Conservation (phyloP, 2,888 invertebrate species). For the Athalia rosae region DNA sequence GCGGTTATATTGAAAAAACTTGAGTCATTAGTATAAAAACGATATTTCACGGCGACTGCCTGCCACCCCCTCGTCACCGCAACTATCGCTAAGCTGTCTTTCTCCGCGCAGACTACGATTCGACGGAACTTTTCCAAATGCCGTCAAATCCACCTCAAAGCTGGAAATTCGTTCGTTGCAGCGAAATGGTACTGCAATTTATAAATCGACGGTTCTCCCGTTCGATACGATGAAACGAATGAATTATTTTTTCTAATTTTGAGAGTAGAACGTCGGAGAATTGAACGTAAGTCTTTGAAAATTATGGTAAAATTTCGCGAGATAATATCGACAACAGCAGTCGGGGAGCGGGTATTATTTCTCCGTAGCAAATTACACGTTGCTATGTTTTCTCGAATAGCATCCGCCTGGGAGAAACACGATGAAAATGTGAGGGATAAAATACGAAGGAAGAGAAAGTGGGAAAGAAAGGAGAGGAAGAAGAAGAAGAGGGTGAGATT, state of each 20-base stretch:
- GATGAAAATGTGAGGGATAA: slow-evolving; percentile 40
- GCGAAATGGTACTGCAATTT: background rate
- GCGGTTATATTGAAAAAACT: slow-evolving; percentile 47
- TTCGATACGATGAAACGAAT: background rate
- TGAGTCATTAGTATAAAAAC: slow-evolving; percentile 46
- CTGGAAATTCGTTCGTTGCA: slow-evolving; percentile 11
- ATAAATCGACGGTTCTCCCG: slow-evolving; percentile 20
- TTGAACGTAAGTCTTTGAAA: background rate
- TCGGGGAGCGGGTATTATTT: slow-evolving; percentile 1
- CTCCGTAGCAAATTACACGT: slow-evolving; percentile 30
- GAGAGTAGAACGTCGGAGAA: background rate
- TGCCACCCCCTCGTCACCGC: slow-evolving; percentile 5
- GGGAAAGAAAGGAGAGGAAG: slow-evolving; percentile 46
- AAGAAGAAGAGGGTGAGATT: slow-evolving; percentile 14
- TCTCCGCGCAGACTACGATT: slow-evolving; percentile 4
- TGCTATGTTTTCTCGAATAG: background rate
- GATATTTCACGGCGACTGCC: slow-evolving; percentile 42
- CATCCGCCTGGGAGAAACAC: background rate
- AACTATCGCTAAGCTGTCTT: slow-evolving; percentile 20
- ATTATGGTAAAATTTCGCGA: background rate
- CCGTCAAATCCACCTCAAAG: slow-evolving; percentile 13
- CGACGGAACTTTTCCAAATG: slow-evolving; percentile 27
- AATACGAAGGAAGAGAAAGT: slow-evolving; percentile 30
- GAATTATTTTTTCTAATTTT: background rate
- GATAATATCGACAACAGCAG: slow-evolving; percentile 21